These are phyloP conservation scores for Conus betulinus DNA, from an alignment of 1,140 invertebrate genomes.

Conservation along the genomic window DNA sequence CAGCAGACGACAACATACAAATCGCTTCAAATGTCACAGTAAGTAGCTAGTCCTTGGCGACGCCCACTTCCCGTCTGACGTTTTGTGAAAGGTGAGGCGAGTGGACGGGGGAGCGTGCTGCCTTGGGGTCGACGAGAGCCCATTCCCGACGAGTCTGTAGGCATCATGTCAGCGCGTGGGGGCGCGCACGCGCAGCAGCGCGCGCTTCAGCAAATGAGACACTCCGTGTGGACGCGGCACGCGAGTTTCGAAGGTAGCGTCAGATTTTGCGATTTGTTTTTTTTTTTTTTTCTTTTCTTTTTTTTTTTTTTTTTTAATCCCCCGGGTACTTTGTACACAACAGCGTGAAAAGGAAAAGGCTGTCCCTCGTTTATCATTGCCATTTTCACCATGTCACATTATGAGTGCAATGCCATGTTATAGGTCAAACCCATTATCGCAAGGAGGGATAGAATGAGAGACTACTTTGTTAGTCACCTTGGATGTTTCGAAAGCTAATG, in stretches of 20 bases:
- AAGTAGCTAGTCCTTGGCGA: neutral
- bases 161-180: neutral
- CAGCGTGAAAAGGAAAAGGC: no score
- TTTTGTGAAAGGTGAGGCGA: neutral
- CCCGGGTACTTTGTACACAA: no score
- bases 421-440: no score
- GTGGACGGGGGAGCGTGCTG: neutral
- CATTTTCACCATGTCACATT: no score
- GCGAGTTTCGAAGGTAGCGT: neutral
- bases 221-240: neutral
- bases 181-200: neutral
- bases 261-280: no score
- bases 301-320: no score
- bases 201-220: neutral
- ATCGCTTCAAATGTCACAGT: slow-evolving; percentile 1
- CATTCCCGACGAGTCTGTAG: neutral
- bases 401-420: no score
- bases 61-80: neutral
- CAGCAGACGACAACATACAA: neutral
- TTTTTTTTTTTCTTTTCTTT: no score
- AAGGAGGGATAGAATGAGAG: no score
- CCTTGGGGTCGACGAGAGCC: neutral
- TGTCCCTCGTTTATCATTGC: no score
- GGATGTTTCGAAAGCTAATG: no score
- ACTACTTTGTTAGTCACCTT: no score